phyloP scores from a whole-genome alignment of 2,797 vertebrate genomes.

The Sebastes itinus region DNA sequence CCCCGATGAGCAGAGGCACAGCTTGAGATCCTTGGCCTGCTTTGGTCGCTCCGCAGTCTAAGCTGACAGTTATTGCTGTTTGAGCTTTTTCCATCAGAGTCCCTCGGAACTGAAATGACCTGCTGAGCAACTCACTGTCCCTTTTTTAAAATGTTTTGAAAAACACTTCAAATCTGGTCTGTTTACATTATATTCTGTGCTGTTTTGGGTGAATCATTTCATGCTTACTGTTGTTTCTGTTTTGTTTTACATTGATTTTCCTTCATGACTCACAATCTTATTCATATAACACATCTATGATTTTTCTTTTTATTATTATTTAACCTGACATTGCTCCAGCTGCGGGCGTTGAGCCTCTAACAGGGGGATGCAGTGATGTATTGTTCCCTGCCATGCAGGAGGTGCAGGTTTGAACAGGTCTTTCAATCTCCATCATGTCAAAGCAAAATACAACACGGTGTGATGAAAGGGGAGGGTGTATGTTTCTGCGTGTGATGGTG shows the following conservation, averaged over 20 bases:
- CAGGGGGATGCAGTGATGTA: conserved; percentile 3
- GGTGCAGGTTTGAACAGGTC: conserved; percentile 14
- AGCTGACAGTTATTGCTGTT: conserved; percentile 13
- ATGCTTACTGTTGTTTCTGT: neutral
- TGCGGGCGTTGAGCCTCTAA: neutral
- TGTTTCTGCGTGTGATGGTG: neutral
- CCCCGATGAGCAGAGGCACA: conserved; percentile 36
- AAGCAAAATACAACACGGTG: neutral
- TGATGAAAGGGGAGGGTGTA: neutral
- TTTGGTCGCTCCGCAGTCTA: conserved; percentile 4
- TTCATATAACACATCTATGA: neutral
- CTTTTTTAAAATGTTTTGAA: neutral
- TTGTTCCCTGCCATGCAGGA: conserved; percentile 11
- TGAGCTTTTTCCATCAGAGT: conserved; percentile 13
- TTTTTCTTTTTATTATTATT: neutral
- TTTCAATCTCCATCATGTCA: conserved; percentile 33
- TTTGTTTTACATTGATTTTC: neutral
- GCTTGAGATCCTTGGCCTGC: conserved; percentile 28
- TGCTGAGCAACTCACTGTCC: neutral
- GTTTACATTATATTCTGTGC: neutral
- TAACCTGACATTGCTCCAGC: neutral
- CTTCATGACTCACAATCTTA: neutral
- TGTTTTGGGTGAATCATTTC: neutral
- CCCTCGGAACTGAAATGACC: neutral
- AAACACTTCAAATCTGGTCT: neutral